Evolutionary conservation across 2,888 invertebrate genomes (phyloP), one percentile per base, ranked within the genome.

Genomic region (Rhaphigaster nebulosa): DNA sequence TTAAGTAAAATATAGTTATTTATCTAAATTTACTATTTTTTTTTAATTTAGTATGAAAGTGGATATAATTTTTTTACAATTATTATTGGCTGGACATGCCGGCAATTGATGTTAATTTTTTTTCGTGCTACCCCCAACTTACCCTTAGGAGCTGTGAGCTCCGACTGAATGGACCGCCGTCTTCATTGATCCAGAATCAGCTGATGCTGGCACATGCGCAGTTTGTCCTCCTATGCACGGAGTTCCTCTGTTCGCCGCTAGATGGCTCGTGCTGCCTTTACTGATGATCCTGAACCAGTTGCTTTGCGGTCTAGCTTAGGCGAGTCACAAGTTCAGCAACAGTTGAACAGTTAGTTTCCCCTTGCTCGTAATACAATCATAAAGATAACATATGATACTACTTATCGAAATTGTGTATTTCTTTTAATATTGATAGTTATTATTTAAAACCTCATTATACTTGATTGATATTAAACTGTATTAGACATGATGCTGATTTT

Each of bases 121-220:
- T n/a, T n/a, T n/a, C n/a, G n/a, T n/a, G 45, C 4, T 10, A 45
- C 12, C n/a, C 6, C n/a, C 34, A 34, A 29, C 34, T 70, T 70
- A 70, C 70, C 34, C 34, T 70, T 15, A 70, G 70, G 70, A 70
- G 70, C 70, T 20, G 18, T 34, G 18, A 34, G 70, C 50, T 70
- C 41, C 65, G 38, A 89, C 89, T 89, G 89, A 89, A 89, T 89
- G 89, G 70, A 65, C 34, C 41, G 2, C 34, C 26, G 56, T 34
- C 45, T 56, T 89, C 89, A 89, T 89, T 89, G 89, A 89, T 89
- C 76, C n/a, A 15, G n/a, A 70, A 76, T 89, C 89, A 89, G 89
- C 89, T 89, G 89, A 70, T 89, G 60, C n/a, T 38, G 50, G 70
- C 45, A 65, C 89, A 50, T 89, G 89, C 89, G 89, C 50, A 65